Evolutionary conservation across 2,888 invertebrate genomes (phyloP), one percentile per base, ranked within the genome.

Genomic region (Microchrysa polita): DNA sequence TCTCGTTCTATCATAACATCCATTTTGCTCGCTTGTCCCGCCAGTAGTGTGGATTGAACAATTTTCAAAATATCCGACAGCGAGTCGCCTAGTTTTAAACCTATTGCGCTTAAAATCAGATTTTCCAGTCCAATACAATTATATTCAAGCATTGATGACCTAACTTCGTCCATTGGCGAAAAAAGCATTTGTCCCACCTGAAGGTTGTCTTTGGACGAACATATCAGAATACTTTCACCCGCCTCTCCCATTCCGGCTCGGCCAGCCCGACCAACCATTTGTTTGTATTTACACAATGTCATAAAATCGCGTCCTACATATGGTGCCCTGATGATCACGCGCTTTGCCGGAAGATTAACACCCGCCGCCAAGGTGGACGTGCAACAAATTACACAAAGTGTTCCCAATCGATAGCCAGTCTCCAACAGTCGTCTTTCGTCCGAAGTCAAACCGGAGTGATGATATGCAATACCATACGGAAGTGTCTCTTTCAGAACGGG

Each of bases 281-380:
- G 98, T 77, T 96, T 93, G 84, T 98, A 98, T 77, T 90, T 89
- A 77, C 92, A 91, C 23, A 92, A 86, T 67, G 90, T 89, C 75
- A 98, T 86, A 80, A 93, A 91, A 20, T 89, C 88, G 48, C 87
- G 86, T 0, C 94, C 97, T 59, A 97, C 89, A 79, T 89, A 92
- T 0, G 97, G 97, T 67, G 93, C 91, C 76, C 97, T 88, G 77
- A 98, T 85, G 67, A 98, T 91, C 0, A 97, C 95, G 80, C 97
- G 88, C 85, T 91, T 90, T 0, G 97, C 97, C 14, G 98, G 98
- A 78, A 98, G 87, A 88, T 98, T 98, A 34, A 98, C 96, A 2
- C 98, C 98, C 22, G 98, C 97, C n/a, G 98, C 98, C 77, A 98
- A 86, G 0, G 98, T 98, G 0, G 97, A 97, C 0, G 98, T 98